Evolutionary conservation across 2,797 vertebrate species (phyloP), one percentile per base, ranked within the genome.

Genomic region (Eulemur rubriventer): DNA sequence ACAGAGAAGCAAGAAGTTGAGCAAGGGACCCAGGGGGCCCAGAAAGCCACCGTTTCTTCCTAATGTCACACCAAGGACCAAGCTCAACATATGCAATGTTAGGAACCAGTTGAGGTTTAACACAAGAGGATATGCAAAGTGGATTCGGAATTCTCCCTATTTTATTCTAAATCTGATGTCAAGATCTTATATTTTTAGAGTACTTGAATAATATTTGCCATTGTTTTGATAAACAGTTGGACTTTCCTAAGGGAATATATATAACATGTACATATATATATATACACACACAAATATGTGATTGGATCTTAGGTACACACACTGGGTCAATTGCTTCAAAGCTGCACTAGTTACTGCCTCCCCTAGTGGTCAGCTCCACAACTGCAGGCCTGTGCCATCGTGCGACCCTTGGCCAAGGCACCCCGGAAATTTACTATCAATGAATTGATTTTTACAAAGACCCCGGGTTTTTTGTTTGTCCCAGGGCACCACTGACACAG

Each of bases 361-460:
- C 92, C 57, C 96, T 90, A 89, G 92, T 55, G 94, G 91, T 38
- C 63, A 85, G 26, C 12, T 88, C 57, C 52, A 46, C 79, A 96
- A 92, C 1, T 90, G 90, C 89, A 96, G 76, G 28, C 38, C 59
- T 41, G n/a, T 18, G 43, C 70, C 41, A 17, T 13, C 6, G 4
- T 6, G 38, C 18, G 24, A n/a, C 2, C 50, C 16, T 79, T 57
- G 12, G 41, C 30, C 63, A 92, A 72, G 59, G 48, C 28, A 75
- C 16, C 48, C 2, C 1, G n/a, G 7, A 48, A 30, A 48, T 43
- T 79, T 7, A 41, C 7, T 46, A n/a, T 18, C 63, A 65, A 4
- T n/a, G 33, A 20, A n/a, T 65, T 65, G 63, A 9, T n/a, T 80
- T 89, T 96, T 18, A 73, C 48, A 38, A 11, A 12, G 55, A 65